Evolutionary conservation across 2,113 vertebrate species (phyloP), one percentile per base, ranked within the genome.

Genomic region (Bettongia penicillata): DNA sequence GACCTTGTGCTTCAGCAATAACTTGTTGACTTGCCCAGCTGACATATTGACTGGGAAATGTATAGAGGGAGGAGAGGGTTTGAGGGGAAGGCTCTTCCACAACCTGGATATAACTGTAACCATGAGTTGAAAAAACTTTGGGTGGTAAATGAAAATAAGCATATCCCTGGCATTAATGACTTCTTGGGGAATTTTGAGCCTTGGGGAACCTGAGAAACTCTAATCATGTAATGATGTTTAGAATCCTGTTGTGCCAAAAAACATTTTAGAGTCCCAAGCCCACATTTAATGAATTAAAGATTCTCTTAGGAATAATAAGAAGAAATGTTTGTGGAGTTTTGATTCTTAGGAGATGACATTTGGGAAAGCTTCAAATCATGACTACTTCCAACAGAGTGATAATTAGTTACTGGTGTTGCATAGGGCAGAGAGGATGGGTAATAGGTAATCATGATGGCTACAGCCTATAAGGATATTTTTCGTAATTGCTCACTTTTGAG

Each of bases 221-320:
- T 48, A 48, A 48, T 48, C 48, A 48, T 1, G 9, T 8, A 14
- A 16, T 0, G 28, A n/a, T 0, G 0, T 9, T 0, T 1, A n/a
- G 8, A 16, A 8, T 51, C 0, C 37, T 10, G 1, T 84, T 90
- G 89, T 90, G 84, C 90, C 31, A 1, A 19, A 7, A 0, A 3
- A 7, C 0, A 0, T 43, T 16, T 47, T 0, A 0, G 2, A 0
- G 2, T 0, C 11, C 0, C 19, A 3, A 0, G 9, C 3, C 11
- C 0, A 3, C 4, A 5, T 26, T 37, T 43, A 9, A 37, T 3
- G 22, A 47, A 8, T 51, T 1, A 19, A 1, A 1, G n/a, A n/a
- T 43, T 49, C n/a, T 43, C 7, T 43, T 84, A 43, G 68, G 68
- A 23, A 25, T 31, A 7, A 24, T 8, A 14, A 5, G 0, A 52